Percentiles rank a stretch among this genome's conserved stretches.
These are phyloP conservation scores for Pemphigus obesinymphae DNA, from an alignment of 1,140 invertebrate genomes.

Conservation along the genomic window DNA sequence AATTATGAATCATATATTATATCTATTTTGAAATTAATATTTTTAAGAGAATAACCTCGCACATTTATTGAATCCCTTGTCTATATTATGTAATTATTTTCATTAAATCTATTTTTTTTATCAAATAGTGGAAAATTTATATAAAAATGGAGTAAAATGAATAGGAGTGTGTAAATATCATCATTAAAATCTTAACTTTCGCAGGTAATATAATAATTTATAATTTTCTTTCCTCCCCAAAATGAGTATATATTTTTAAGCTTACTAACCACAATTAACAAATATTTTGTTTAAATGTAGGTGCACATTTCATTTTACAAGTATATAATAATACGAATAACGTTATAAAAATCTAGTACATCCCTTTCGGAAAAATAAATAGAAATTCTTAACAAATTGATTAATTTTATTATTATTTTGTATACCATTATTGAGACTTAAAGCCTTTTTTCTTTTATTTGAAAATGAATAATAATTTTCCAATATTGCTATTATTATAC, in stretches of 20 bases:
- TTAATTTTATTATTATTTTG: constrained; percentile 17
- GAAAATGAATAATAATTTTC: neutral
- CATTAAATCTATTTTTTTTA: neutral
- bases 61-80: neutral
- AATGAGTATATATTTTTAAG: constrained; percentile 1
- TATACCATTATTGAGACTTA: neutral
- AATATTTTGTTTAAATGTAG: neutral
- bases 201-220: neutral
- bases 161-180: constrained; percentile 19
- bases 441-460: neutral
- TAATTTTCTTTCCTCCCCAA: neutral
- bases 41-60: neutral
- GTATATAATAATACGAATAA: neutral
- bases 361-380: neutral
- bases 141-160: neutral
- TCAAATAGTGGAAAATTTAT: neutral
- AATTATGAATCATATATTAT: neutral
- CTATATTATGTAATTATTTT: neutral
- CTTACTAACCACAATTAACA: constrained; percentile 12
- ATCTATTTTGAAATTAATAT: neutral
- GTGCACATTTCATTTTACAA: constrained; percentile 2
- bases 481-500: neutral
- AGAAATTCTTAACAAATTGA: too few relatives aligned
- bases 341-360: neutral
- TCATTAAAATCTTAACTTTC: neutral